Percentiles rank a stretch among this genome's conserved stretches.
Evolutionary conservation across 2,113 vertebrate genomes (phyloP).

Genomic region (Indicator indicator): DNA sequence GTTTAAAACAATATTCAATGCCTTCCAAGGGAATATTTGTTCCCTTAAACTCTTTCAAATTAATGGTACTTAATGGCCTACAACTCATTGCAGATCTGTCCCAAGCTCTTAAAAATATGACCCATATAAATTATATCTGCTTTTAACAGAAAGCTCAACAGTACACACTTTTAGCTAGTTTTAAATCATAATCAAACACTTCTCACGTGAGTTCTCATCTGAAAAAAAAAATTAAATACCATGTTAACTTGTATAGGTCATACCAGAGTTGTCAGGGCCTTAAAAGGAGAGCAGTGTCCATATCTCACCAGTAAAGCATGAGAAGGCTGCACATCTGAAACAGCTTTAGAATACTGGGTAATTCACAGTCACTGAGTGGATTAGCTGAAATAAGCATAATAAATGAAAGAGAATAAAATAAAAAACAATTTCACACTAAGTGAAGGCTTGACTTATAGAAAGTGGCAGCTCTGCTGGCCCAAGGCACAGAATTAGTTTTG

Average conservation of each 20-base stretch:
- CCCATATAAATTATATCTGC: background rate
- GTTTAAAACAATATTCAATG: slow-evolving; percentile 10
- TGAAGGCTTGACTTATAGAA: slow-evolving; percentile 83
- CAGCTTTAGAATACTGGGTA: slow-evolving; percentile 48
- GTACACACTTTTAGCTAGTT: background rate
- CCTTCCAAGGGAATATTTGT: background rate
- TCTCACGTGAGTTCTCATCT: background rate
- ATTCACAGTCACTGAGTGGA: slow-evolving; percentile 68
- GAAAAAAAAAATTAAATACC: background rate
- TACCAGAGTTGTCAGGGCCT: background rate
- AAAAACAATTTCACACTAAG: slow-evolving; percentile 82
- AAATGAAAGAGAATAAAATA: slow-evolving; percentile 85
- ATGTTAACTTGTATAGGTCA: background rate
- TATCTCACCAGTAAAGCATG: slow-evolving; percentile 7
- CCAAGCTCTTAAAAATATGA: background rate
- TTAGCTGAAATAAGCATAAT: slow-evolving; percentile 85
- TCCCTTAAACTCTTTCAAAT: slow-evolving; percentile 14
- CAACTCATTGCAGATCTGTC: background rate
- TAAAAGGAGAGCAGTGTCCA: background rate
- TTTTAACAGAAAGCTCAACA: slow-evolving; percentile 12
- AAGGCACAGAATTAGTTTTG: slow-evolving; percentile 83
- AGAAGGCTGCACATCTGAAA: slow-evolving; percentile 42
- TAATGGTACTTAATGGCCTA: background rate
- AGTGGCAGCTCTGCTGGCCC: slow-evolving; percentile 83
- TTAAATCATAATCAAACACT: background rate